These are phyloP conservation scores for Pseudococcus longispinus DNA, from an alignment of 2,888 invertebrate species.

Conservation along the genomic window DNA sequence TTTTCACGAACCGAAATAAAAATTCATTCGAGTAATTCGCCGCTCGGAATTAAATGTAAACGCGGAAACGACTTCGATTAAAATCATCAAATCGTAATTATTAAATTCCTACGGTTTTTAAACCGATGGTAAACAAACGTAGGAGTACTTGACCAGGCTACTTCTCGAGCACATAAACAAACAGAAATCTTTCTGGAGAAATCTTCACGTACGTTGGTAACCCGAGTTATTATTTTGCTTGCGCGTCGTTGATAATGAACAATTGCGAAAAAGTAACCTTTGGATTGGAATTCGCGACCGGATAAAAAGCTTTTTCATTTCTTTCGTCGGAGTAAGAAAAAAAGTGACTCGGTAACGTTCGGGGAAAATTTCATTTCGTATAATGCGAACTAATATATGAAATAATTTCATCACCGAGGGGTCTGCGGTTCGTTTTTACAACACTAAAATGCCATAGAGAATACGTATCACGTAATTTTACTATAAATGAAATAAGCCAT, in stretches of 20 bases:
- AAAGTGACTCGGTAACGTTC: not conserved
- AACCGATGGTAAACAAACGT: not conserved
- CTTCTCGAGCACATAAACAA: not conserved
- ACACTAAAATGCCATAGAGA: not conserved
- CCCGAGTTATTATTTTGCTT: not conserved
- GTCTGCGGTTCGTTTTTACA: not conserved
- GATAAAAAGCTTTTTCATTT: not conserved
- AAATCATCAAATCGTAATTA: not conserved
- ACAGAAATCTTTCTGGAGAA: not conserved
- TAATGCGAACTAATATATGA: not conserved
- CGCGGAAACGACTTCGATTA: not conserved
- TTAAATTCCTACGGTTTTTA: not conserved
- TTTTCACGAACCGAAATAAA: not conserved
- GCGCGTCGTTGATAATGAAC: not conserved
- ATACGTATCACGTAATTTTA: conserved; percentile 18
- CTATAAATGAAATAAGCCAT: conserved; percentile 8
- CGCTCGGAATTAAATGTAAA: not conserved
- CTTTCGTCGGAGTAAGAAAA: not conserved
- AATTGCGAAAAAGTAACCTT: not conserved
- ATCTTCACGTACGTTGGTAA: not conserved
- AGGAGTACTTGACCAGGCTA: not conserved
- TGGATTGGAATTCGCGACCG: not conserved
- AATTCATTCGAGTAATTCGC: not conserved
- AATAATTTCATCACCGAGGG: not conserved
- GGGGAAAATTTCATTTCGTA: not conserved